These are phyloP conservation scores for Schizotus pectinicornis DNA, from an alignment of 2,888 invertebrate species.

Conservation along the genomic window DNA sequence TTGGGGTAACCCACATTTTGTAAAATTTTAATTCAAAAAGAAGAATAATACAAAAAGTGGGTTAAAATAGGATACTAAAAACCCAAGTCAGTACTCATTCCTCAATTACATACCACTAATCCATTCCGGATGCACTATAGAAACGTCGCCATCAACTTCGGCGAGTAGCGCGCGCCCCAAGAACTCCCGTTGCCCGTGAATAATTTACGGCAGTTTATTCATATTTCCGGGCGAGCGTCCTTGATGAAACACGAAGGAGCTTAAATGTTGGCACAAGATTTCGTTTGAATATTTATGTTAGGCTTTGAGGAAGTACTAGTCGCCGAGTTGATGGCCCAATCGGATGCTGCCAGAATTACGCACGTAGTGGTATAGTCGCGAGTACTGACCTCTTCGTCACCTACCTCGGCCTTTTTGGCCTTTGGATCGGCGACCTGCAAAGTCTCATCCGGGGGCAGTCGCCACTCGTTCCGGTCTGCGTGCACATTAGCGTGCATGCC, in stretches of 20 bases:
- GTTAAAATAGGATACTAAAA: conserved; percentile 44
- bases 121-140: conserved; percentile 46
- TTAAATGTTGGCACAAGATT: conserved; percentile 10
- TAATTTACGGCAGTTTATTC: conserved; percentile 15
- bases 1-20: conserved; percentile 22
- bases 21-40: conserved; percentile 11
- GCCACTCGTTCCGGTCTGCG: conserved; percentile 89
- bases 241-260: conserved; percentile 2
- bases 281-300: conserved; percentile 4
- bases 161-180: neutral
- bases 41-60: neutral
- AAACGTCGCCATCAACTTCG: conserved; percentile 22
- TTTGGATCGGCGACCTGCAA: conserved; percentile 89
- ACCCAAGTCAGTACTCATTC: conserved; percentile 53
- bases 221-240: conserved; percentile 14
- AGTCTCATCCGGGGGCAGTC: conserved; percentile 90
- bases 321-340: conserved; percentile 11
- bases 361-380: conserved; percentile 28
- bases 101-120: conserved; percentile 48
- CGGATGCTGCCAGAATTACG: conserved; percentile 3
- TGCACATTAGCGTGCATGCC: conserved; percentile 91
- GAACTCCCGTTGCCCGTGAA: conserved; percentile 12
- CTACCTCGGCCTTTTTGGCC: conserved; percentile 75
- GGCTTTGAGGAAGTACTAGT: neutral
- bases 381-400: conserved; percentile 66